Evolutionary conservation across 1,140 invertebrate genomes (phyloP), one percentile per base, ranked within the genome.

Genomic region (Neotoxoptera formosana): DNA sequence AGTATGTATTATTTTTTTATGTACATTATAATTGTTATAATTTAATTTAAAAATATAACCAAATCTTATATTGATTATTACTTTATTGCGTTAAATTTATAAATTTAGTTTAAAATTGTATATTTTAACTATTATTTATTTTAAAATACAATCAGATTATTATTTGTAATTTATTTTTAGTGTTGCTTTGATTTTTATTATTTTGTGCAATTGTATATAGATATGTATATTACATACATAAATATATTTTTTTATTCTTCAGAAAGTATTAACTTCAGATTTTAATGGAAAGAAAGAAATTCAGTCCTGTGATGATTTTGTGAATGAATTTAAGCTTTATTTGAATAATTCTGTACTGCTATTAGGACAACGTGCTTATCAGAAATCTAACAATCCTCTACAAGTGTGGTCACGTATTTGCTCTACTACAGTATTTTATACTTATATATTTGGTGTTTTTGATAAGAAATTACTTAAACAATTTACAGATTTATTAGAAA

Each of bases 1-100:
- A 95, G 96, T 97, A 95, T 45, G 93, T 90, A 34, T 48, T 60
- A 89, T 51, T 23, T 83, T 36, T 83, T 0, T 83, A 36, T 21
- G 34, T 23, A 9, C 21, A 9, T 83, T 23, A 36, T 21, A n/a
- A n/a, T 76, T 76, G 0, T n/a, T 17, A 76, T 76, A n/a, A 76
- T 76, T n/a, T 6, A 83, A 23, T 83, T 83, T 21, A 83, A 81
- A 4, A 36, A 21, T 34, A 21, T 83, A 23, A 83, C 21, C 76
- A 8, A 36, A 36, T 7, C 2, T 83, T 7, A 83, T 36, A 36
- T 36, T 36, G 20, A 23, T 17, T 81, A 81, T 34, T 20, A 34
- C 20, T 34, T 81, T 14, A 36, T 34, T 2, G 2, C 20, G 6
- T 34, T 81, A 36, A 36, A 83, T 36, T 76, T 20, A n/a, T 30